Percentiles rank a stretch among this genome's conserved stretches.
Conservation (phyloP, 2,797 vertebrate genomes). For the Phalloptychus januarius region DNA sequence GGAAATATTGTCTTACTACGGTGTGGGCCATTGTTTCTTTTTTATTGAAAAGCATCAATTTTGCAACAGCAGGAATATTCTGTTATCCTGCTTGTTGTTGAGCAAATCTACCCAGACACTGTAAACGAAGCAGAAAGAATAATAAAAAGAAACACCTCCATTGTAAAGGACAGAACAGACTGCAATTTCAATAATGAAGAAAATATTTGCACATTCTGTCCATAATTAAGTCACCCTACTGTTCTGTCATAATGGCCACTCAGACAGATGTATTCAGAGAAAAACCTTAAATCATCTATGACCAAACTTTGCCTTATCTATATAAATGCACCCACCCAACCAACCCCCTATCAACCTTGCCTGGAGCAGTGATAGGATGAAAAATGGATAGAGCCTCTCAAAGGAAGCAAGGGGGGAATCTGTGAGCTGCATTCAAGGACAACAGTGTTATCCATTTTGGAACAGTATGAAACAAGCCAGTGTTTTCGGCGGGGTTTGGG, state of each 20-base stretch:
- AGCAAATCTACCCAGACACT: neutral
- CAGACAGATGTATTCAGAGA: conserved; percentile 22
- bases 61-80: neutral
- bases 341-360: conserved; percentile 60
- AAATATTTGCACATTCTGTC: neutral
- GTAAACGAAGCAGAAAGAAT: neutral
- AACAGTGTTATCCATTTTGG: conserved; percentile 78
- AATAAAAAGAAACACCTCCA: neutral
- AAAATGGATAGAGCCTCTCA: conserved; percentile 69
- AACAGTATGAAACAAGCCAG: conserved; percentile 77
- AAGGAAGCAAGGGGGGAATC: conserved; percentile 70
- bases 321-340: conserved; percentile 29
- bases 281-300: conserved; percentile 41
- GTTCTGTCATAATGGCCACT: neutral
- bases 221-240: neutral
- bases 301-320: conserved; percentile 46
- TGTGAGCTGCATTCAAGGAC: conserved; percentile 80
- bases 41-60: neutral
- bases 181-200: neutral
- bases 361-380: conserved; percentile 69
- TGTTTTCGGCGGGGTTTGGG: conserved; percentile 69
- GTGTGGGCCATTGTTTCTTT: neutral
- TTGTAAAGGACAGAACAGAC: neutral
- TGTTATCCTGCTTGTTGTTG: neutral
- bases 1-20: too few species aligned